phyloP scores from a whole-genome alignment of 2,797 vertebrate genomes.

The Aeoliscus strigatus region DNA sequence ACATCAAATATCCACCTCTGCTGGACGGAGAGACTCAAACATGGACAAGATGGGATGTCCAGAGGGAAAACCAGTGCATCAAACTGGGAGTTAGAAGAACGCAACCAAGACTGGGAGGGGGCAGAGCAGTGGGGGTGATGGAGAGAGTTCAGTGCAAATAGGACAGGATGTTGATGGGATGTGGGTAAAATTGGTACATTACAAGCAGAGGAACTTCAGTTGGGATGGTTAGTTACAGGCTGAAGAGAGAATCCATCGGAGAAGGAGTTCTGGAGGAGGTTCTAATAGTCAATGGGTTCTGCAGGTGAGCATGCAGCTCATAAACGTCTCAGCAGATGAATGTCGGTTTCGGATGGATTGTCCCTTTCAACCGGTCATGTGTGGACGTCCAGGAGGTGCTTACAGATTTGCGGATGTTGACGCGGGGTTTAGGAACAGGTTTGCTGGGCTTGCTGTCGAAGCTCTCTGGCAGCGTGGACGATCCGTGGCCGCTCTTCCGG shows the following conservation, averaged over 20 bases:
- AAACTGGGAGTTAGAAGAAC: constrained; percentile 11
- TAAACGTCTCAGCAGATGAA: too few relatives aligned
- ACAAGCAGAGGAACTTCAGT: constrained; percentile 18
- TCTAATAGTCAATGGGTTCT: too few relatives aligned
- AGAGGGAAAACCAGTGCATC: constrained; percentile 10
- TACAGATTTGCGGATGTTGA: constrained; percentile 98
- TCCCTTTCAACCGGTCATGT: constrained; percentile 6
- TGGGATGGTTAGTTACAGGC: background rate
- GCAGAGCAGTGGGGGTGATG: constrained; percentile 11
- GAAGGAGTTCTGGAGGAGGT: too few relatives aligned
- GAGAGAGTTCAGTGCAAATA: constrained; percentile 25
- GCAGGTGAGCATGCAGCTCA: too few relatives aligned
- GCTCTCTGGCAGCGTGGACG: constrained; percentile 96
- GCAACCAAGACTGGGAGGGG: constrained; percentile 7
- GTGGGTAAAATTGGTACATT: constrained; percentile 18
- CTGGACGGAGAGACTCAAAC: constrained; percentile 18
- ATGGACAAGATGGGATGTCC: constrained; percentile 22
- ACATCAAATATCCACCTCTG: constrained; percentile 60
- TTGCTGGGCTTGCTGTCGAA: constrained; percentile 97
- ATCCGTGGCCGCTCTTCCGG: constrained; percentile 92
- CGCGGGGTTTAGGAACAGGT: constrained; percentile 94
- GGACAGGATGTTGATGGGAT: constrained; percentile 19
- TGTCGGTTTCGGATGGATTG: constrained; percentile 35
- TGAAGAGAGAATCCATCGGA: constrained; percentile 46
- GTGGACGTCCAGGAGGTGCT: constrained; percentile 61